Evolutionary conservation across 2,797 vertebrate species (phyloP), one percentile per base, ranked within the genome.

Genomic region (Chelonia mydas): DNA sequence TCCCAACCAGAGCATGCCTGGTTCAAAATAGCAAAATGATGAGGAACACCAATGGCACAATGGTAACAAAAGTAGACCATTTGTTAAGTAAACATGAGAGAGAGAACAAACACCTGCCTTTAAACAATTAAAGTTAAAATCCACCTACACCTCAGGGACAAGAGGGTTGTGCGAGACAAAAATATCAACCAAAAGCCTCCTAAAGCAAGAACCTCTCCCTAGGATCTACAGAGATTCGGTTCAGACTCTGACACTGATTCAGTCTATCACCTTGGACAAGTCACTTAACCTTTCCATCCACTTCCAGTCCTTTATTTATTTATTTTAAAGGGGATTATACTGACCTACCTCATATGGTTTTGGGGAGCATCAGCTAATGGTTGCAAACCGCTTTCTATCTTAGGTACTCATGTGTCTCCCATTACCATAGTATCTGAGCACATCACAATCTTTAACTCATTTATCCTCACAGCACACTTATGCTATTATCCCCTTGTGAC

Each of bases 1-100:
- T 93, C 41, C 93, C 89, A 90, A 49, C 4, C 84, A 92, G 91
- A 94, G 81, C 0, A 2, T 11, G 68, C 79, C 93, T 11, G 0
- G 90, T 96, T 93, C 91, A 85, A 95, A 96, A 93, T 25, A 92
- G 89, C 84, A 72, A 80, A 83, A 49, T 93, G 72, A 59, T 82
- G n/a, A 96, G 77, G 90, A 96, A 90, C 68, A 95, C 81, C 82
- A 94, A 87, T 27, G 54, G 0, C 1, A 54, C 89, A 82, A 84
- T 72, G n/a, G 65, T 72, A 72, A 72, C 65, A 41, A 23, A 41
- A 23, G n/a, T 31, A 59, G 27, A 61, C 13, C 2, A 61, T 11
- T 19, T 23, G 65, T 72, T 72, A 72, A 72, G n/a, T 72, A 96
- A 97, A 96, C 94, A 84, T 87, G 86, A 95, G 95, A 97, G 95